A percentile compares a stretch with the other conserved stretches of the same genome.
phyloP scores from a whole-genome alignment of 2,888 invertebrate genomes.

The Ophioninae sp. region DNA sequence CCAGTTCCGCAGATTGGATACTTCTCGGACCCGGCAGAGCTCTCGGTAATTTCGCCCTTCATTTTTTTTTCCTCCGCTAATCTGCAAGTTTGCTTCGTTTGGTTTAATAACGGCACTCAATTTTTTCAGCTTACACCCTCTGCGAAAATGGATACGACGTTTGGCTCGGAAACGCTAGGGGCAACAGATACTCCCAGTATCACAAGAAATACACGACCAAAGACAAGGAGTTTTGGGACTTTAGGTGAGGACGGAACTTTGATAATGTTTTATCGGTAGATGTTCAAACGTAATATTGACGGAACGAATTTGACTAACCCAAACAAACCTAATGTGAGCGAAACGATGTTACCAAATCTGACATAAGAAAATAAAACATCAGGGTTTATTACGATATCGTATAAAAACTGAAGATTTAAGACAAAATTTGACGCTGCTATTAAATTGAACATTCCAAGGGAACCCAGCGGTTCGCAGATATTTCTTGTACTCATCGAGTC shows the following conservation, averaged over 20 bases:
- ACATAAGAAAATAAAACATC: too few species aligned
- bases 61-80: too few species aligned
- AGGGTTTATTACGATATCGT: too few species aligned
- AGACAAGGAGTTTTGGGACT: slow-evolving; percentile 79
- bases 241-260: slow-evolving; percentile 72
- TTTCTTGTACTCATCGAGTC: background rate
- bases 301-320: too few species aligned
- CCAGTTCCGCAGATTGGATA: slow-evolving; percentile 78
- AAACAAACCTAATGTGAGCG: too few species aligned
- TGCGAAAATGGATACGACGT: slow-evolving; percentile 77
- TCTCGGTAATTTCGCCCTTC: slow-evolving; percentile 68
- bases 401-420: too few species aligned
- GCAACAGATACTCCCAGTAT: slow-evolving; percentile 77
- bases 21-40: slow-evolving; percentile 77
- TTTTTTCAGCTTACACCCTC: slow-evolving; percentile 72
- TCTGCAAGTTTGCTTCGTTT: too few species aligned
- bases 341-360: too few species aligned
- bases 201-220: slow-evolving; percentile 75
- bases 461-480: background rate
- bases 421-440: too few species aligned
- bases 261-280: background rate
- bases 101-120: too few species aligned
- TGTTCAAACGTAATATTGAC: too few species aligned
- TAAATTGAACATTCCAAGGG: background rate
- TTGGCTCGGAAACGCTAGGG: slow-evolving; percentile 78